phyloP scores from a whole-genome alignment of 2,113 vertebrate species.

The Excalfactoria chinensis region DNA sequence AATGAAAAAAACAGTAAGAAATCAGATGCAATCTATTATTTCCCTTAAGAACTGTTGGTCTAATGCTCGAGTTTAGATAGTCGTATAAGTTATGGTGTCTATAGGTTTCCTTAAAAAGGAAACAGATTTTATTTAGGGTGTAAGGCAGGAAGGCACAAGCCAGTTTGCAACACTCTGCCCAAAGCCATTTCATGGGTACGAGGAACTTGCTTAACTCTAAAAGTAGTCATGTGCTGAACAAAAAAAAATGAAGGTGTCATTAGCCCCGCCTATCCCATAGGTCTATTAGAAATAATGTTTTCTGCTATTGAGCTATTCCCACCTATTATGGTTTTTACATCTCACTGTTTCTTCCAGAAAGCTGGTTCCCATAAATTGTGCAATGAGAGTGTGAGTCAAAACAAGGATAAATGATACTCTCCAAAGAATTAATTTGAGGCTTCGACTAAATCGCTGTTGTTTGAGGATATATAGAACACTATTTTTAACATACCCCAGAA shows the following conservation, averaged over 20 bases:
- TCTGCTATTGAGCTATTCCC: not conserved
- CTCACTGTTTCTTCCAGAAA: not conserved
- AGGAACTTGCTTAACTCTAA: not conserved
- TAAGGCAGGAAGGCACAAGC: not conserved
- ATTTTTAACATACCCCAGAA: constrained; percentile 16
- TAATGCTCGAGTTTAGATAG: not conserved
- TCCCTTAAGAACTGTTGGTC: not conserved
- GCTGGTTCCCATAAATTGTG: constrained; percentile 25
- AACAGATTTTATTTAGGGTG: not conserved
- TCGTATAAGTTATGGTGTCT: not conserved
- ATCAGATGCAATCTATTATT: not conserved
- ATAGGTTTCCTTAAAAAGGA: not conserved
- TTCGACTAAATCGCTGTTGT: constrained; percentile 12
- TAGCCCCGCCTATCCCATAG: not conserved
- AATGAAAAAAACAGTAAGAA: not conserved
- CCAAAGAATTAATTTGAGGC: constrained; percentile 8
- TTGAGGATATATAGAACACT: not conserved
- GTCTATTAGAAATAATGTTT: not conserved
- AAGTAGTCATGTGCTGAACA: not conserved
- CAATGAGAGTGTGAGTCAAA: not conserved
- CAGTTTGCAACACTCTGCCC: not conserved
- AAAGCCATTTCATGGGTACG: not conserved
- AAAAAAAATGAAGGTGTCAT: not conserved
- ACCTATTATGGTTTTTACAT: not conserved
- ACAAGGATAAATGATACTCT: constrained; percentile 10